Conservation (phyloP, 2,113 vertebrate species). For the Cyanistes caeruleus region DNA sequence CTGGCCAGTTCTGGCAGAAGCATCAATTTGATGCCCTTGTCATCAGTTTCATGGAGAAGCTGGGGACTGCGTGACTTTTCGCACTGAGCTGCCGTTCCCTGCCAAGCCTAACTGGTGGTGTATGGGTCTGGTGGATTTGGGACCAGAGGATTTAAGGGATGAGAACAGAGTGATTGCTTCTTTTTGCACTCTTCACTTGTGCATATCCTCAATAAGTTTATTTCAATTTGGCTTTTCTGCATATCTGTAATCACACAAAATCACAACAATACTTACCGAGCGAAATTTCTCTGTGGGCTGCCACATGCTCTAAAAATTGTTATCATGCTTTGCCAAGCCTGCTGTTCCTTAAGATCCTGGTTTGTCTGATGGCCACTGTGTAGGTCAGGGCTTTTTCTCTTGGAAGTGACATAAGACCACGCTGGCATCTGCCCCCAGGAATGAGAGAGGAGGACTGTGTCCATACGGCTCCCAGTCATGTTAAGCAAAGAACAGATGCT, state of each 20-base stretch:
- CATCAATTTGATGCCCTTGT: slow-evolving; percentile 49
- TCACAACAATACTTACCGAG: not conserved
- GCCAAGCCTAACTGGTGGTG: not conserved
- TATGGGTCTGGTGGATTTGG: not conserved
- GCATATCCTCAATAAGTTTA: not conserved
- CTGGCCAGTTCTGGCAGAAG: slow-evolving; percentile 51
- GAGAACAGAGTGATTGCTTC: not conserved
- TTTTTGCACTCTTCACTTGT: not conserved
- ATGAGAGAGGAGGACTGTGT: slow-evolving; percentile 53
- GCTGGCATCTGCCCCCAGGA: slow-evolving; percentile 58
- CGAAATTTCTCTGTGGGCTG: not conserved
- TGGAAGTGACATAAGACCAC: slow-evolving; percentile 48
- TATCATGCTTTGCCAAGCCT: not conserved
- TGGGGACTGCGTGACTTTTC: not conserved
- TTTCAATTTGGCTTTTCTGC: not conserved
- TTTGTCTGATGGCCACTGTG: not conserved
- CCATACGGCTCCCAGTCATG: slow-evolving; percentile 57
- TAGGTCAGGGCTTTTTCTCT: slow-evolving; percentile 49
- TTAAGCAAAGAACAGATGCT: slow-evolving; percentile 70
- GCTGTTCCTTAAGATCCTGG: not conserved
- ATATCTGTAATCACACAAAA: not conserved
- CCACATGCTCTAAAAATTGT: not conserved
- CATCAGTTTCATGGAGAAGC: slow-evolving; percentile 1
- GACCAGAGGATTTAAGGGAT: not conserved
- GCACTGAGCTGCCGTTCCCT: not conserved